Evolutionary conservation across 2,113 vertebrate species (phyloP), one percentile per base, ranked within the genome.

Genomic region (Leptodactylus fuscus): DNA sequence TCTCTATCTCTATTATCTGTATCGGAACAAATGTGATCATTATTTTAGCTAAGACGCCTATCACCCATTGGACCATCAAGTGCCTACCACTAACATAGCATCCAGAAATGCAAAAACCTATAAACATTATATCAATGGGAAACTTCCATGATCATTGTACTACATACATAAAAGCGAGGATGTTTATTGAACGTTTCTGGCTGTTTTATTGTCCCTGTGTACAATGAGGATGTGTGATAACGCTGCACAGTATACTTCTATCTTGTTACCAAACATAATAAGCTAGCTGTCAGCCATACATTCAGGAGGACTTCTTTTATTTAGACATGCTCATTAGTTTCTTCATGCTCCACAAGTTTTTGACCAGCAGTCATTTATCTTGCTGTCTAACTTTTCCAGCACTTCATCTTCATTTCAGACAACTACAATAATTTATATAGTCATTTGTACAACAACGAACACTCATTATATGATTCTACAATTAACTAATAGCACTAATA

Each of bases 261-360:
- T n/a, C 53, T 29, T 32, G 13, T 60, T 27, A 60, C 13, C 58
- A 27, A 24, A 60, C 24, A 13, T 60, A 60, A 60, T 60, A n/a
- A 29, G 1, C 2, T 84, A 32, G 84, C 88, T 89, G 55, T 81
- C 36, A 41, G 36, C 78, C 34, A 62, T 9, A 44, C 13, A 41
- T 60, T 60, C 36, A 62, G 34, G 53, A n/a, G 34, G 48, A 12
- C 38, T 41, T 81, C 78, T 81, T 81, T 81, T 58, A 46, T 80
- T 58, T 79, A 79, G 77, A 34, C 53, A 36, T 53, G 51, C 36
- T 32, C 38, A 65, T 81, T 62, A 44, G 22, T 22, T 62, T 60
- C 24, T 65, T 38, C 55, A 81, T 81, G 58, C 65, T 44, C 44
- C 2, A 34, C 36, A 10, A 0, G 0, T 29, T 62, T 46, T 60